Conservation (phyloP, 2,888 invertebrate genomes). For the Enchytraeus crypticus region DNA sequence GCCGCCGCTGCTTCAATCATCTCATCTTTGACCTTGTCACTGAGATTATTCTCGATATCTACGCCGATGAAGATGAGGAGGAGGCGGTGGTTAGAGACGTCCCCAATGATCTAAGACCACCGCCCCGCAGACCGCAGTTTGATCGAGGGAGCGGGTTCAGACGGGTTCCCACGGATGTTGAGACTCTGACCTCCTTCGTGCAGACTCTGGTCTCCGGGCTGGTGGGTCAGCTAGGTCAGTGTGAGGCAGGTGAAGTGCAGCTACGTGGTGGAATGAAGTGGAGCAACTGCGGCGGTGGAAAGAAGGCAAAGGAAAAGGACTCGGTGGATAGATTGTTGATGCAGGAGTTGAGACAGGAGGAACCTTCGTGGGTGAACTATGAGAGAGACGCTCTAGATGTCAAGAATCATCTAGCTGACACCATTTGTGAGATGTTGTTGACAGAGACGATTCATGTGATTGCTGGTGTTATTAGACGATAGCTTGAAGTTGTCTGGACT, state of each 20-base stretch:
- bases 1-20: not conserved
- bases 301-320: not conserved
- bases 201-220: not conserved
- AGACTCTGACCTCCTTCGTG: not conserved
- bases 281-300: not conserved
- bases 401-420: not conserved
- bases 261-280: not conserved
- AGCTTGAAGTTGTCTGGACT: too few relatives aligned
- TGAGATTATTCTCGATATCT: conserved; percentile 2
- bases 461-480: not conserved
- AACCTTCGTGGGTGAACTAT: conserved; percentile 3
- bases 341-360: not conserved
- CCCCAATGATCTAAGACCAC: too few relatives aligned
- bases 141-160: too few relatives aligned
- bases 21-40: not conserved
- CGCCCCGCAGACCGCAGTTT: too few relatives aligned
- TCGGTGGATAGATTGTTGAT: not conserved
- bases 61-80: not conserved
- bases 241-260: not conserved
- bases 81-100: too few relatives aligned
- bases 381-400: not conserved
- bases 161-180: too few relatives aligned
- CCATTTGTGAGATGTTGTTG: not conserved
- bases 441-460: not conserved
- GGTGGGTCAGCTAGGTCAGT: not conserved